Conservation (phyloP, 1,140 invertebrate genomes). For the Eumeta japonica region DNA sequence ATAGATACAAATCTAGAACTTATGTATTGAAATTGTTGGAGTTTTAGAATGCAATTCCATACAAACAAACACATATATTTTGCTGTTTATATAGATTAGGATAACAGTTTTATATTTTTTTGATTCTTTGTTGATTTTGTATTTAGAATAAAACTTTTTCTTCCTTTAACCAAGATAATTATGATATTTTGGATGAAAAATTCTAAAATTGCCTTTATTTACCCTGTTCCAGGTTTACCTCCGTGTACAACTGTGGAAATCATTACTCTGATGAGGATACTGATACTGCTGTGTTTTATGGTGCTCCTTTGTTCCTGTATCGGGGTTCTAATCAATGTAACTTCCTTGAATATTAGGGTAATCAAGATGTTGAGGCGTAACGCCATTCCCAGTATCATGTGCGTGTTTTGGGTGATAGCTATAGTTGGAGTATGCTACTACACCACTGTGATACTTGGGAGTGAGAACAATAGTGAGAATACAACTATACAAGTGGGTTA, state of each 20-base stretch:
- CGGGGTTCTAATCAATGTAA: conserved; percentile 56
- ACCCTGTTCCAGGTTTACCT: conserved; percentile 44
- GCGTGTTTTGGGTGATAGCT: conserved; percentile 57
- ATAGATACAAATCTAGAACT: too few relatives aligned
- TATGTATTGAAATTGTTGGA: too few relatives aligned
- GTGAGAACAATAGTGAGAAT: conserved; percentile 41
- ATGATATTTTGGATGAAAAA: neutral
- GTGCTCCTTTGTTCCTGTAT: conserved; percentile 54
- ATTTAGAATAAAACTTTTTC: too few relatives aligned
- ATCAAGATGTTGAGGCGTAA: conserved; percentile 54
- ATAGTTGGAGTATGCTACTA: conserved; percentile 59
- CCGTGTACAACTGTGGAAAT: conserved; percentile 54
- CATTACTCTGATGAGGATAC: conserved; percentile 54
- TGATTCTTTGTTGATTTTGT: conserved; percentile 7
- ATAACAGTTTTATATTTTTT: neutral
- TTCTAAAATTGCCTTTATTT: too few relatives aligned
- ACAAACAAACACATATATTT: too few relatives aligned
- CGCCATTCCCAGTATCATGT: conserved; percentile 55
- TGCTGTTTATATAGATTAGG: too few relatives aligned
- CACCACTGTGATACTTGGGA: conserved; percentile 51
- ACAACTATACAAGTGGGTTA: conserved; percentile 54
- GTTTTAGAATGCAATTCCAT: too few relatives aligned
- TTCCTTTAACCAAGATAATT: too few relatives aligned
- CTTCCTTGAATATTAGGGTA: conserved; percentile 49
- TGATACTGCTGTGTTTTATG: conserved; percentile 58